Evolutionary conservation across 2,888 invertebrate genomes (phyloP), one percentile per base, ranked within the genome.

Genomic region (Carpatolechia fugitivella): DNA sequence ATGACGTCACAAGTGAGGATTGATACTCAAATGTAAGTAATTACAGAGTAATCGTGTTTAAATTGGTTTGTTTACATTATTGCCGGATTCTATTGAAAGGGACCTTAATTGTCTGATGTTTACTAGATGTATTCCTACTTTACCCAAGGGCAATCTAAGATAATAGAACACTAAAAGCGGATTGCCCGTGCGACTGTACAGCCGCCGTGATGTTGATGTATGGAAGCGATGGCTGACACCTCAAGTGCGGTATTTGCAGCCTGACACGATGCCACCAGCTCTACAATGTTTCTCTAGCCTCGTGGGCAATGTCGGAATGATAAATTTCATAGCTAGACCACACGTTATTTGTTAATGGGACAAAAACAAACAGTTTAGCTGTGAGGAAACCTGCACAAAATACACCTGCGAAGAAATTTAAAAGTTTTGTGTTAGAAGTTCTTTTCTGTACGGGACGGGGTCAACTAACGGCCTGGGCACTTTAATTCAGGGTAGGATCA

Each of bases 241-340:
- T 13, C 14, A 14, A 44, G 47, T 31, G 31, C 30, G 16, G 14
- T 47, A 31, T 47, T 30, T 31, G 14, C 11, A 16, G 31, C 30
- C 47, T 31, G 31, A 16, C 47, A 47, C 29, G n/a, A 50, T 44
- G 49, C 47, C 55, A 46, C 2, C 33, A 33, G 3, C n/a, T 33
- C 5, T 29, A n/a, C 46, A 46, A 24, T 29, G 29, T 20, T 46
- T 46, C 46, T 24, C 46, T 29, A 8, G 13, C 29, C 44, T 44
- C 44, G 24, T n/a, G 24, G 44, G 44, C 24, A 44, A 44, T 44
- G n/a, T 20, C 35, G 11, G 35, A 40, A 18, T 8, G 7, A 16
- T 40, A 40, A 7, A 8, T 16, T 40, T 8, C 14, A 40, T 3
- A 40, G 35, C 35, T 35, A 35, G 35, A 35, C 35, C n/a, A 35